Percentiles rank a stretch among this genome's conserved stretches.
These are phyloP conservation scores for Eristalis intricaria DNA, from an alignment of 2,888 invertebrate species.

Conservation along the genomic window DNA sequence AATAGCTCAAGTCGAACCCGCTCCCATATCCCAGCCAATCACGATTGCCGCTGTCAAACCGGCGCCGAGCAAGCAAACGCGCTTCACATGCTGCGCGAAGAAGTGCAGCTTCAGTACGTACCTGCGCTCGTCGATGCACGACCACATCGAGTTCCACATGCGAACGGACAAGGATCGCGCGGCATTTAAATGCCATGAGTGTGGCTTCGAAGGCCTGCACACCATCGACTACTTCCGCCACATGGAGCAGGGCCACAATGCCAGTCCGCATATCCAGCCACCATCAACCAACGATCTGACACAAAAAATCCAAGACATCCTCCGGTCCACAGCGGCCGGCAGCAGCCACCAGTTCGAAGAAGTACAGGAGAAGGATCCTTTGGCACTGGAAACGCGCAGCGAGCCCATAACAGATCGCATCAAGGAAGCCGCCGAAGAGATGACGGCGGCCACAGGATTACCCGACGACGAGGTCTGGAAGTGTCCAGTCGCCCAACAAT, in stretches of 20 bases:
- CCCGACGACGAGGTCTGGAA: constrained; percentile 65
- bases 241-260: neutral
- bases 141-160: constrained; percentile 77
- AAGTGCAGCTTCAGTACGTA: constrained; percentile 23
- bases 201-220: constrained; percentile 73
- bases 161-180: constrained; percentile 70
- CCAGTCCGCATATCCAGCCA: neutral
- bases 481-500: constrained; percentile 69
- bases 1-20: neutral
- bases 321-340: constrained; percentile 47
- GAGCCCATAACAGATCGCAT: constrained; percentile 45
- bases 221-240: constrained; percentile 76
- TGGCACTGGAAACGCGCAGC: neutral
- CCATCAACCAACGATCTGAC: constrained; percentile 69
- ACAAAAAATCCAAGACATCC: constrained; percentile 74
- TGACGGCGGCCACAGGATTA: constrained; percentile 74
- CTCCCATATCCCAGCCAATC: neutral
- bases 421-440: constrained; percentile 70
- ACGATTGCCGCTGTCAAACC: neutral
- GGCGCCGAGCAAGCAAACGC: neutral
- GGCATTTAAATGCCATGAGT: constrained; percentile 76
- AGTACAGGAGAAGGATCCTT: neutral
- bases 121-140: constrained; percentile 73
- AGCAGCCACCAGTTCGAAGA: neutral
- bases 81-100: constrained; percentile 29